Conservation (phyloP, 2,113 vertebrate genomes). For the Irena cyanogastra region DNA sequence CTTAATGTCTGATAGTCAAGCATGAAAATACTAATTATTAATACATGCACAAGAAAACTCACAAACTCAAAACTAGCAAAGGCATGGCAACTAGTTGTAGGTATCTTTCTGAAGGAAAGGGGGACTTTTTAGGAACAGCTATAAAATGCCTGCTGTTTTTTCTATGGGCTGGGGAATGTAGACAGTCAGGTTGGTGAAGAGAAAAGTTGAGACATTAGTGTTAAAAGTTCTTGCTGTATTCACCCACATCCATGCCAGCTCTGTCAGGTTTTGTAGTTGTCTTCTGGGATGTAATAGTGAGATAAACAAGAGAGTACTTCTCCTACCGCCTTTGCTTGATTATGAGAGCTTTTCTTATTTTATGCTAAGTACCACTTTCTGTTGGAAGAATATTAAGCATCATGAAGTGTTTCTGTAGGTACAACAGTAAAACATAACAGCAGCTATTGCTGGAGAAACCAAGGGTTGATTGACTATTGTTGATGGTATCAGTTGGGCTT, state of each 20-base stretch:
- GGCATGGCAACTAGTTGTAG: neutral
- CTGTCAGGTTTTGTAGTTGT: neutral
- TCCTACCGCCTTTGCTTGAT: neutral
- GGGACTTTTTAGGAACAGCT: neutral
- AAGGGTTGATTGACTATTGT: neutral
- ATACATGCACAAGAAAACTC: neutral
- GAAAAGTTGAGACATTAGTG: neutral
- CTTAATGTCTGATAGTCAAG: neutral
- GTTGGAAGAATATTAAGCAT: neutral
- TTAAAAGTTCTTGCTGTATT: neutral
- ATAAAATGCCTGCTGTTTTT: neutral
- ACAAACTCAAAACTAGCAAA: neutral
- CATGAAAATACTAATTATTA: neutral
- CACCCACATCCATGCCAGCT: neutral
- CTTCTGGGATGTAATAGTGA: neutral
- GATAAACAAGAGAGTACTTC: neutral
- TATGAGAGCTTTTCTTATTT: neutral
- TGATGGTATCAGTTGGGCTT: neutral
- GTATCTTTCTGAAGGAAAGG: neutral
- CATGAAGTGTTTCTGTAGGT: neutral
- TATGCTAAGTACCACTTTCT: neutral
- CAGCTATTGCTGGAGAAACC: neutral
- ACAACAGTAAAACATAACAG: neutral
- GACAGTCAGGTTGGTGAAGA: neutral
- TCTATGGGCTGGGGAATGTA: neutral